These are phyloP conservation scores for Zaprionus obscuricornis DNA, from an alignment of 2,888 invertebrate species.

Conservation along the genomic window DNA sequence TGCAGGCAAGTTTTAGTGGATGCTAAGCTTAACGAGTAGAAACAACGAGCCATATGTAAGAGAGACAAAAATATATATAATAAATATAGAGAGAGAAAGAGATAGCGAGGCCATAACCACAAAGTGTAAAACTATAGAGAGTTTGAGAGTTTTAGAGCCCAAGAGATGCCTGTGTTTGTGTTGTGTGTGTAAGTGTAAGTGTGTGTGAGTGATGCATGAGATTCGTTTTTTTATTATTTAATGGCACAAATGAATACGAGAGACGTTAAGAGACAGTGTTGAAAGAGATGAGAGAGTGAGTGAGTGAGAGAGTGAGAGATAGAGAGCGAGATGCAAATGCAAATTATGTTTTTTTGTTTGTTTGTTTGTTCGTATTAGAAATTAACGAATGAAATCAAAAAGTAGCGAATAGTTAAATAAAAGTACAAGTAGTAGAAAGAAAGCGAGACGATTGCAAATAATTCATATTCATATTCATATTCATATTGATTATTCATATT, in stretches of 20 bases:
- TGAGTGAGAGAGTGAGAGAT: conserved; percentile 6
- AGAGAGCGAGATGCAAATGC: neutral
- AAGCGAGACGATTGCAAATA: conserved; percentile 16
- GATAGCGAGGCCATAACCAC: conserved; percentile 1
- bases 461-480: conserved; percentile 28
- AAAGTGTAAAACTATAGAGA: neutral
- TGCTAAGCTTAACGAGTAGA: conserved; percentile 56
- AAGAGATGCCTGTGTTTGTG: conserved; percentile 6
- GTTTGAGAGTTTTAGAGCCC: conserved; percentile 2
- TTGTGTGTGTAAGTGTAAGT: conserved; percentile 6
- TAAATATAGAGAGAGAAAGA: conserved; percentile 11
- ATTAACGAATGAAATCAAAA: conserved; percentile 29
- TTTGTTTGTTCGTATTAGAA: conserved; percentile 25
- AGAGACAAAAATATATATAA: conserved; percentile 42
- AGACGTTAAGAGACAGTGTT: neutral
- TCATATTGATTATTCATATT: neutral
- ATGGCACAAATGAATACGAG: conserved; percentile 1
- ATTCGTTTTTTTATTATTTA: neutral
- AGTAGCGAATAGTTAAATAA: conserved; percentile 29
- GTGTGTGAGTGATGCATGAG: conserved; percentile 31
- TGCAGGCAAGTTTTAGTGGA: conserved; percentile 65
- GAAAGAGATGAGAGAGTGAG: conserved; percentile 17
- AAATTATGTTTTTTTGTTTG: conserved; percentile 1
- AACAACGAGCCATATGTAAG: conserved; percentile 61
- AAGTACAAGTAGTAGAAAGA: neutral